Percentiles rank a stretch among this genome's conserved stretches.
These are phyloP conservation scores for Siniperca chuatsi DNA, from an alignment of 2,113 vertebrate species.

Conservation along the genomic window DNA sequence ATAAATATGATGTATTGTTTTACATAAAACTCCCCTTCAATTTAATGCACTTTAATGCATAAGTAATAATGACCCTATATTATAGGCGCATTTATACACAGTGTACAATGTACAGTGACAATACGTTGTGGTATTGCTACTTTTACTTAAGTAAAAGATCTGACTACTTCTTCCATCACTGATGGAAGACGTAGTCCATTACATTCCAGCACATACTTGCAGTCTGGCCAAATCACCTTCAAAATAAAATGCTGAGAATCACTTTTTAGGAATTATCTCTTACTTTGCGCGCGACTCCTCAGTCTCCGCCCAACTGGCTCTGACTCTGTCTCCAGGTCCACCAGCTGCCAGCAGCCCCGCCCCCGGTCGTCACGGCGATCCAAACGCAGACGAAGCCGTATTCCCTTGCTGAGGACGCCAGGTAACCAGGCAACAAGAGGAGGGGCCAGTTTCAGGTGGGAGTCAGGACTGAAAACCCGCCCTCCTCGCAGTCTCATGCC, in stretches of 20 bases:
- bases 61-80: not conserved
- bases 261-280: constrained; percentile 16
- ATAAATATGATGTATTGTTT: not conserved
- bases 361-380: constrained; percentile 72
- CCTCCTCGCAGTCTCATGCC: constrained; percentile 79
- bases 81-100: no score
- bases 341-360: constrained; percentile 79
- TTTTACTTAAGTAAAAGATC: not conserved
- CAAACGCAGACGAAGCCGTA: constrained; percentile 78
- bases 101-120: no score
- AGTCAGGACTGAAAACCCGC: constrained; percentile 60
- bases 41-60: not conserved
- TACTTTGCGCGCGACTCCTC: constrained; percentile 68
- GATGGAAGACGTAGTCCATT: not conserved
- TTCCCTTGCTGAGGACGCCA: constrained; percentile 70
- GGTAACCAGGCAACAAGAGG: constrained; percentile 76
- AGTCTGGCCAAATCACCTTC: not conserved
- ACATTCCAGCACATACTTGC: not conserved
- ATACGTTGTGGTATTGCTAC: not conserved
- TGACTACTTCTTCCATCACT: not conserved
- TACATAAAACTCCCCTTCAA: not conserved
- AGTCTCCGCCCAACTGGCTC: constrained; percentile 31
- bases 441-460: constrained; percentile 31
- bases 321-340: constrained; percentile 69
- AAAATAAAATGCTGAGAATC: not conserved